These are phyloP conservation scores for Bembecia ichneumoniformis DNA, from an alignment of 2,888 invertebrate genomes.

Conservation along the genomic window DNA sequence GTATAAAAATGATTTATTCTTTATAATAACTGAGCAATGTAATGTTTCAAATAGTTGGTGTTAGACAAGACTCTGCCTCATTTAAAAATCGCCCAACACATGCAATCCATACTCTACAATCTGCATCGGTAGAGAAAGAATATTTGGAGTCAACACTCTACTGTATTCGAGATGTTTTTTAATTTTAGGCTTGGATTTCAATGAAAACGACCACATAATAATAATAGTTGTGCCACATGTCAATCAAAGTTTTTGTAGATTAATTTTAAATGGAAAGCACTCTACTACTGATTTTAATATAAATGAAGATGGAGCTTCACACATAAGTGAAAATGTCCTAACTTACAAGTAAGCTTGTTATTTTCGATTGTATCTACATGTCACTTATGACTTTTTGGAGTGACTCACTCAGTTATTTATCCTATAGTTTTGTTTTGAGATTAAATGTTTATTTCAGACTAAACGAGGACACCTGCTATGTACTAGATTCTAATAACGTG, in stretches of 20 bases:
- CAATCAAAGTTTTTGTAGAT: background rate
- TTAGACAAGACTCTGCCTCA: no score
- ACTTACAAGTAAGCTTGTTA: slow-evolving; percentile 1
- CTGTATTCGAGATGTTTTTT: background rate
- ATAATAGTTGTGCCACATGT: slow-evolving; percentile 6
- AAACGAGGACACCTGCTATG: slow-evolving; percentile 20
- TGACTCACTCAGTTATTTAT: no score
- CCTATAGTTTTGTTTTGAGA: no score
- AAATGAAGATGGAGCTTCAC: slow-evolving; percentile 6
- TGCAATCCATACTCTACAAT: no score
- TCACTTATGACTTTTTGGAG: no score
- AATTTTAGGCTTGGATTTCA: slow-evolving; percentile 15
- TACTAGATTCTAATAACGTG: slow-evolving; percentile 12
- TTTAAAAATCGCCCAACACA: no score
- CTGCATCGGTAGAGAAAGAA: no score
- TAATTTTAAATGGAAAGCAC: background rate
- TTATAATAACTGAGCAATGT: background rate
- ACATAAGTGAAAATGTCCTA: slow-evolving; percentile 5
- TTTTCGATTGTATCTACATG: background rate
- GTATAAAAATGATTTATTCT: slow-evolving; percentile 5
- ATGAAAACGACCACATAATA: slow-evolving; percentile 20
- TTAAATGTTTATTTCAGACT: slow-evolving; percentile 19
- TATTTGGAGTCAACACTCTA: no score
- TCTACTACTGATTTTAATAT: background rate
- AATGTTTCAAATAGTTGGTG: no score